Base-by-base conservation (phyloP, 2,888 invertebrate species). In the Serrognathus titanus region DNA sequence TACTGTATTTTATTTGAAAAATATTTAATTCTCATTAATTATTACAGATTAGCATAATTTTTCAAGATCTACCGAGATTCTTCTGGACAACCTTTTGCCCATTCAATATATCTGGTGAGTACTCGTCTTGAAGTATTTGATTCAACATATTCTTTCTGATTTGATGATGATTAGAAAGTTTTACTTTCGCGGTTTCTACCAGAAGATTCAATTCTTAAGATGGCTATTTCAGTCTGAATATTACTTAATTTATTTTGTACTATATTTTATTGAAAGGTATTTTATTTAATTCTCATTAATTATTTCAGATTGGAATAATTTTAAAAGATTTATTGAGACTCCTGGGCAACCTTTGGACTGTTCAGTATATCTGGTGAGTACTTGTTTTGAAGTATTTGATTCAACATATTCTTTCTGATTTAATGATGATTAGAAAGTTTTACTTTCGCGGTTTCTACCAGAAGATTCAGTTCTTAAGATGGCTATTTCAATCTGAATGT, bases 121-220 rank as follows among this genome's bases (percentile, higher is more conserved):
- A 6, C 8, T 13, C 16, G 16, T 3, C 3, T 16, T 16, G 1
- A 16, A 16, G 6, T 40, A 40, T 6, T 40, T 5, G 6, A 6
- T 40, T 40, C 5, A 12, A 7, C 39, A 13, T 13, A 1, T 8
- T 16, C 1, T 5, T 9, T n/a, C n/a, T 16, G n/a, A 39, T 38
- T 16, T 48, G 11, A 48, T 51, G 48, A 81, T 83, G 83, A 83
- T 83, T 83, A 82, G 67, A 77, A 76, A 75, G 63, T 67, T 16
- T 78, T 81, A 81, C 85, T 85, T 86, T 86, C 84, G 85, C 82
- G 85, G 85, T 86, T 86, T 85, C 84, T 84, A 80, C 85, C 82
- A 69, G 71, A 73, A 63, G 68, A 45, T 37, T 48, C 75, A 75
- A 74, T 81, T 82, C 83, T 83, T 51, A 7, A 31, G 37, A 16